Evolutionary conservation across 2,888 invertebrate genomes (phyloP).

Genomic region (Lissonota sp.): DNA sequence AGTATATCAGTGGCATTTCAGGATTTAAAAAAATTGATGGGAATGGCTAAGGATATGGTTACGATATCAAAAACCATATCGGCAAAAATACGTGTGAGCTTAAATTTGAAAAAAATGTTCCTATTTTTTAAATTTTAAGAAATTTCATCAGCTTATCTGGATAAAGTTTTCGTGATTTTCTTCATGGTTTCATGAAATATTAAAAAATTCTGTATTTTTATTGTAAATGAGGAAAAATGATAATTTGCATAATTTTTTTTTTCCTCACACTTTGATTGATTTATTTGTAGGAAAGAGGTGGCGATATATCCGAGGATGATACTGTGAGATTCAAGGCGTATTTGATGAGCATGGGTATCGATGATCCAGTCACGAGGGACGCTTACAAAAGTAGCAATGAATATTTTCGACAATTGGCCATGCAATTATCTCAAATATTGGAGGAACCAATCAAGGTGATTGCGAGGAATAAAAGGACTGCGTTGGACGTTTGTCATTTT

Average conservation of each 20-base stretch:
- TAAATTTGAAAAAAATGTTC: conserved; percentile 43
- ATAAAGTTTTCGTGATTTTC: no score
- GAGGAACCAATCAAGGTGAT: conserved; percentile 90
- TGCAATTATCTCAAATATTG: conserved; percentile 93
- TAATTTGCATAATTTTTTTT: neutral
- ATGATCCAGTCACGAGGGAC: conserved; percentile 98
- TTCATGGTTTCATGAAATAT: no score
- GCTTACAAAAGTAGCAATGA: conserved; percentile 93
- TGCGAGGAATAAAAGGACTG: no score
- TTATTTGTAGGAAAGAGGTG: conserved; percentile 91
- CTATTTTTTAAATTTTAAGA: no score
- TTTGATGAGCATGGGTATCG: conserved; percentile 97
- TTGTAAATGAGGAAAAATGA: neutral
- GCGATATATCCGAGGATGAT: conserved; percentile 98
- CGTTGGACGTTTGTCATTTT: neutral
- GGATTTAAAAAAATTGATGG: conserved; percentile 97
- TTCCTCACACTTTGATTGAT: neutral
- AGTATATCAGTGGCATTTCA: conserved; percentile 97
- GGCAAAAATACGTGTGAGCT: conserved; percentile 91
- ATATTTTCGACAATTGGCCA: conserved; percentile 93
- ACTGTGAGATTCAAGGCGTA: conserved; percentile 98
- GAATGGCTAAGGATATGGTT: conserved; percentile 99
- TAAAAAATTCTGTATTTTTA: no score
- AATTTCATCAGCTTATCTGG: no score
- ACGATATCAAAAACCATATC: conserved; percentile 95